Evolutionary conservation across 1,140 invertebrate species (phyloP), one percentile per base, ranked within the genome.

Genomic region (Planococcus citri): DNA sequence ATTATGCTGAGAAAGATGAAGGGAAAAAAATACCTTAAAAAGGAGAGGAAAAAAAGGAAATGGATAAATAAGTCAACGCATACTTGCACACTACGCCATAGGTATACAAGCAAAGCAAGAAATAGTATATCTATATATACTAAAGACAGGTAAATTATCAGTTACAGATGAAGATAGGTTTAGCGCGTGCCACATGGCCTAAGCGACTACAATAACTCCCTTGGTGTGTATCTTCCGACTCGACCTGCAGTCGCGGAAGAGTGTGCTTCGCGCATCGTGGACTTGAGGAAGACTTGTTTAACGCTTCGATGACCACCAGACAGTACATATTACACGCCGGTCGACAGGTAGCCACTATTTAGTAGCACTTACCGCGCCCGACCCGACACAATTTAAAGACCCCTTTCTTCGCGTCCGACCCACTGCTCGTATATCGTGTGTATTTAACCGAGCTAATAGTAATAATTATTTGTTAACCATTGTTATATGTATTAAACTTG

Each of bases 401-500:
- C 41, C 41, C 41, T 51, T 51, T 51, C 41, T 51, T 51, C 41
- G 41, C 41, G 6, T 51, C 17, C 41, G n/a, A 3, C 41, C 41
- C 17, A 51, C 33, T 14, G 33, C 6, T 37, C 33, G 33, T 51
- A 51, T 51, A 20, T 51, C 41, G 41, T 51, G 41, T 51, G 41
- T 51, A 51, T 51, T 51, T 51, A 51, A 51, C 41, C 41, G 41
- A 51, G 41, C 10, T 51, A 51, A 51, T 51, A 51, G 41, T 51
- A 51, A 51, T 51, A 51, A 51, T 51, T 51, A 51, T 51, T 51
- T 51, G 41, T 51, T 51, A 51, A 51, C 41, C 41, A 51, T 51
- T 51, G 41, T 51, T 51, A 51, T 51, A 51, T 17, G n/a, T 37
- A 37, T 37, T 51, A 9, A 51, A 51, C 12, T 51, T n/a, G 12